Base-by-base conservation (phyloP, 2,888 invertebrate species). In the Lochmaea capreae region DNA sequence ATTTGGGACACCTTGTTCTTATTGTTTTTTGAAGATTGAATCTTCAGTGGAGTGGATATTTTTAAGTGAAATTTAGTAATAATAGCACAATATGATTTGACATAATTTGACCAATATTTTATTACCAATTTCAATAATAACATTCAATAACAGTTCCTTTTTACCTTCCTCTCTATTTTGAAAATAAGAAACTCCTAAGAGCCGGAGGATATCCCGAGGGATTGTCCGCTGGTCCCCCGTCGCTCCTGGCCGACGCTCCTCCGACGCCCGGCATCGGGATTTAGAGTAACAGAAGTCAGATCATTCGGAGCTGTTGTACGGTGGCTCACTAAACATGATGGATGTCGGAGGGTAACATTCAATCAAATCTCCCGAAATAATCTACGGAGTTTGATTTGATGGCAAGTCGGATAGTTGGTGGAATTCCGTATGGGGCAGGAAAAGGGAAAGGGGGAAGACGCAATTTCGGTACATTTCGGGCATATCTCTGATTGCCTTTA, bases 221-320 rank as follows among this genome's bases (percentile, higher is more conserved):
- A 78, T 65, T 74, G 78, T 76, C 74, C 74, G 79, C 74, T 77
- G 78, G 79, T 77, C 78, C 70, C 71, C 63, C 65, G 70, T 39
- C 52, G 65, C 58, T 71, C 62, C 61, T 74, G 78, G 77, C 72
- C 74, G 79, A 72, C 77, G 78, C 79, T 78, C 78, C 68, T 52
- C 42, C 63, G 65, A 43, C 57, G 71, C 57, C 65, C 16, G 62
- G 62, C 62, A 8, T 57, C 71, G 79, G 81, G 82, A 83, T 83
- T 82, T 82, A 81, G 82, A 80, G 80, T 80, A 82, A 82, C 83
- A 83, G 83, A 82, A 83, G 82, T 83, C 83, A 83, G 82, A 83
- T 83, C 82, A 83, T 82, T 83, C 81, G 81, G 81, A 82, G 80
- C 70, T 63, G 63, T 81, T 80, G 81, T 82, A 81, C 81, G 81